Conservation (phyloP, 2,113 vertebrate genomes). For the Petroica traversi region DNA sequence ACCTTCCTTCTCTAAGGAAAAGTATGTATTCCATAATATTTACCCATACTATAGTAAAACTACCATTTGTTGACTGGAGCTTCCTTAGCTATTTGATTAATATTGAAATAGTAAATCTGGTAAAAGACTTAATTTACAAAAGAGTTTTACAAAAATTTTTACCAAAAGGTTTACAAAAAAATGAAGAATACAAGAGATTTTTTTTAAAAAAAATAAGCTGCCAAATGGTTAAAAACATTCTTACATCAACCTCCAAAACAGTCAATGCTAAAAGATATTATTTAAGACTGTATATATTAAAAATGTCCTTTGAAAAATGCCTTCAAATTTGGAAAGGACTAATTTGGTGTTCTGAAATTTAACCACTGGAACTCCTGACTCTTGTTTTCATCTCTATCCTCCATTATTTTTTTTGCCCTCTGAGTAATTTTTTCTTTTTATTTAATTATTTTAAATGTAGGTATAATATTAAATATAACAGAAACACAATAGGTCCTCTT, state of each 20-base stretch:
- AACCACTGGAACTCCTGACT: neutral
- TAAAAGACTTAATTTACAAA: conserved; percentile 43
- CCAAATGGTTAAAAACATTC: neutral
- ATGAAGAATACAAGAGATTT: conserved; percentile 19
- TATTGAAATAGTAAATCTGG: conserved; percentile 43
- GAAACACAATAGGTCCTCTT: neutral
- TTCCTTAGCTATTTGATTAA: conserved; percentile 28
- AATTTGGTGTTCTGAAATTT: neutral
- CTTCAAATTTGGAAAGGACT: neutral
- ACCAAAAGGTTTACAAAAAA: conserved; percentile 60
- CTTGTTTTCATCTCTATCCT: neutral
- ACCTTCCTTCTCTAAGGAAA: neutral
- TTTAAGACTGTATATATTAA: neutral
- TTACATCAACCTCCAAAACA: neutral
- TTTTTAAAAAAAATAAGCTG: neutral
- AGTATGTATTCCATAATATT: neutral
- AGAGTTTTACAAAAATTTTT: no score
- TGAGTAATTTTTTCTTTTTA: neutral
- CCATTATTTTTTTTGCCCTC: neutral
- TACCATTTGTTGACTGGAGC: neutral
- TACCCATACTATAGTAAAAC: neutral
- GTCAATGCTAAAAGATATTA: neutral
- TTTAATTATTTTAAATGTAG: neutral
- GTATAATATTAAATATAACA: neutral
- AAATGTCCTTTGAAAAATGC: neutral